Conservation (phyloP, 2,113 vertebrate species). For the Rhabdomys dilectus region DNA sequence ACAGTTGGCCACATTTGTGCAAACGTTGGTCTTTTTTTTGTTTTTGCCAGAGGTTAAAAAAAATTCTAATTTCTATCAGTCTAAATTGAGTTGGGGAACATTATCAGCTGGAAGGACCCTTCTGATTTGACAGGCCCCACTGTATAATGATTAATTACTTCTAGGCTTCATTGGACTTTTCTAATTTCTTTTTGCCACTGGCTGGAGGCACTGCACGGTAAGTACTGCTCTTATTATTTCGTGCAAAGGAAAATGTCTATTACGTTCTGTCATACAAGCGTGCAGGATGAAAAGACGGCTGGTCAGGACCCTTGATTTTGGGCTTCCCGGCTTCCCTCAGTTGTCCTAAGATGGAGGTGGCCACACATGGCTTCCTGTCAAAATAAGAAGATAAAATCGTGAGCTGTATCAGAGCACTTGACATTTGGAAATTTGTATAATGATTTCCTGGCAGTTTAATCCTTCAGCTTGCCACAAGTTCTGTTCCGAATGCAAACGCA, state of each 20-base stretch:
- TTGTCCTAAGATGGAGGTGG: slow-evolving; percentile 78
- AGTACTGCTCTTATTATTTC: slow-evolving; percentile 98
- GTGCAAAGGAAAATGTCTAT: slow-evolving; percentile 94
- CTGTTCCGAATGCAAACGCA: slow-evolving; percentile 86
- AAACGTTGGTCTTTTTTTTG: slow-evolving; percentile 86
- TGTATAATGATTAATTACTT: slow-evolving; percentile 99
- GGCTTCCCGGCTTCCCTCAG: slow-evolving; percentile 78
- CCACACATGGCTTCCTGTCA: slow-evolving; percentile 88
- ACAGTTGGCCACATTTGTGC: slow-evolving; percentile 89
- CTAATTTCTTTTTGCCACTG: slow-evolving; percentile 93
- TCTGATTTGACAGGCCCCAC: slow-evolving; percentile 97
- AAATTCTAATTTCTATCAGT: slow-evolving; percentile 98
- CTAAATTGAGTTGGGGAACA: slow-evolving; percentile 98
- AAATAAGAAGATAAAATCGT: slow-evolving; percentile 90
- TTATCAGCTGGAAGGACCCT: slow-evolving; percentile 97
- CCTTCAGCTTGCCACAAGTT: slow-evolving; percentile 83
- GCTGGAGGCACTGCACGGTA: slow-evolving; percentile 97
- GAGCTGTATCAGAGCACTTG: slow-evolving; percentile 86
- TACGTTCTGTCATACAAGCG: slow-evolving; percentile 89
- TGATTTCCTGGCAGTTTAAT: slow-evolving; percentile 87
- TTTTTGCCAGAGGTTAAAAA: slow-evolving; percentile 90
- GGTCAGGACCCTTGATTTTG: slow-evolving; percentile 85
- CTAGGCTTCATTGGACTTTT: slow-evolving; percentile 96
- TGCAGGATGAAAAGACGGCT: slow-evolving; percentile 88
- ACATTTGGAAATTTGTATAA: slow-evolving; percentile 89